Conservation (phyloP, 1,140 invertebrate genomes). For the Caerostris extrusa region DNA sequence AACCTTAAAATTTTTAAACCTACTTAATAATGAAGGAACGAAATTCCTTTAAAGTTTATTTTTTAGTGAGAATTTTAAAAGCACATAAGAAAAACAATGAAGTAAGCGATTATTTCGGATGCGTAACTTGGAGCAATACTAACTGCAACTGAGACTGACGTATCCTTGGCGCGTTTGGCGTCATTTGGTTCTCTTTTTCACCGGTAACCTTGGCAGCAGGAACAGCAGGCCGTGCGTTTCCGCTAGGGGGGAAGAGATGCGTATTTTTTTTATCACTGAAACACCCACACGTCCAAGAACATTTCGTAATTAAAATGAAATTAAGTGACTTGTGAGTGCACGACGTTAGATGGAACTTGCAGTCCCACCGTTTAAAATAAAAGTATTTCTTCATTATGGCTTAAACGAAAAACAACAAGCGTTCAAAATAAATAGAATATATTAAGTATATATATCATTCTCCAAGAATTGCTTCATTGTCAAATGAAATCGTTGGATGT, state of each 20-base stretch:
- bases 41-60: no score
- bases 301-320: neutral
- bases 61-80: no score
- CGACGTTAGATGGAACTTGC: neutral
- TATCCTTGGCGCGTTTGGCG: slow-evolving; percentile 44
- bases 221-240: slow-evolving; percentile 44
- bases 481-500: slow-evolving; percentile 7
- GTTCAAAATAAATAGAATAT: neutral
- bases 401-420: neutral
- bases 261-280: slow-evolving; percentile 53
- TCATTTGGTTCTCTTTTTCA: slow-evolving; percentile 3
- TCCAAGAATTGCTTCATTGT: slow-evolving; percentile 1
- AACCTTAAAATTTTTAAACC: no score
- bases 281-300: slow-evolving; percentile 47
- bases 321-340: neutral
- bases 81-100: no score
- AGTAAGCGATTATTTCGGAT: no score
- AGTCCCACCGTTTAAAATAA: neutral
- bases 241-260: slow-evolving; percentile 48
- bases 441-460: neutral
- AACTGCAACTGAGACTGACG: slow-evolving; percentile 43
- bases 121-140: neutral
- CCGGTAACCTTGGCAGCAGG: slow-evolving; percentile 68
- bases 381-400: neutral
- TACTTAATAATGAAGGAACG: no score